Base-by-base conservation (phyloP, 2,113 vertebrate genomes). In the Rhadina sibilatrix region DNA sequence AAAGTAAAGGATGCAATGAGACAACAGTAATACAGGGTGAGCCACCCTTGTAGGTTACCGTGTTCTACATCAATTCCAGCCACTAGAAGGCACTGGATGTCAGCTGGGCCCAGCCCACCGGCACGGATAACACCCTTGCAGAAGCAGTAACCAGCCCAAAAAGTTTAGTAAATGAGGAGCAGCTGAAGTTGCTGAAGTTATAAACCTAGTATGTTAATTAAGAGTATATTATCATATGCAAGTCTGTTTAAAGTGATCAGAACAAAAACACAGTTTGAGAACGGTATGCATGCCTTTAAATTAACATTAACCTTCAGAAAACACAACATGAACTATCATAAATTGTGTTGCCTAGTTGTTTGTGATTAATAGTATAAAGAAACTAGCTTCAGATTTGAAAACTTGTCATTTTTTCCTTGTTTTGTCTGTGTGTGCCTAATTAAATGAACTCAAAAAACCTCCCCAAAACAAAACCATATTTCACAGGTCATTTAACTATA, bases 81-180 rank as follows among this genome's bases (percentile, higher is more conserved):
- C 76, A 35, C 71, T 61, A 80, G 80, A 81, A 77, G 71, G 52
- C 85, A 52, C 37, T 56, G 6, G 19, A 9, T 38, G n/a, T 44
- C 52, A 47, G 16, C 44, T 9, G 20, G 5, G 12, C 17, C 15
- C 52, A 30, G 63, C 13, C 27, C 42, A 46, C 30, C 54, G 20
- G 40, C 12, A 2, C 0, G 1, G 4, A 14, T 1, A 14, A 15
- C 16, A 12, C 4, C 11, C 9, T 1, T 5, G 13, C 16, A 65
- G 28, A 40, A 92, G n/a, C 31, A 37, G 9, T 8, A 30, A 71
- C 18, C 5, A 8, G 9, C 35, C 15, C 27, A 21, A 74, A 91
- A 50, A 2, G 1, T 35, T 21, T 6, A n/a, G 15, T 35, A 6
- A 10, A 23, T 31, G 30, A 91, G 30, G 3, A 87, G 9, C 28